Evolutionary conservation across 2,113 vertebrate genomes (phyloP), one percentile per base, ranked within the genome.

Genomic region (Cacatua alba): DNA sequence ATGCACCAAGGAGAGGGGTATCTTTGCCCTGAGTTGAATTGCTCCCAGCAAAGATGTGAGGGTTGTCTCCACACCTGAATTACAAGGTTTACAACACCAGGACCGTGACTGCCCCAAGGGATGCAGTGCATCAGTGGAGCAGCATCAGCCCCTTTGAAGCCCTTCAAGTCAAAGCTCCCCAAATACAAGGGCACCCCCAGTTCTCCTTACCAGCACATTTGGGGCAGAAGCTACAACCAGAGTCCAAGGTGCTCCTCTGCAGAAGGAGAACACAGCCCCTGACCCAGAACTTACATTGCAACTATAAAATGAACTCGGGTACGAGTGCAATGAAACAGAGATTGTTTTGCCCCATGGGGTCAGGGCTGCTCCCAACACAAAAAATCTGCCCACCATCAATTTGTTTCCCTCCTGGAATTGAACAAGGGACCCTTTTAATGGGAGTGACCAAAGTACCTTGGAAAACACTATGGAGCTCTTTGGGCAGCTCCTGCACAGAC

Each of bases 181-280:
- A 77, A 41, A 71, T 3, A 35, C 33, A 18, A 74, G 17, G 2
- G 1, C 3, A 48, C 60, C 59, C 41, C 31, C 18, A 17, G 10
- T 1, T 16, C 39, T 52, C 44, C 3, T 1, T 25, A 46, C 24
- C 44, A 41, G 57, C 8, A 49, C 2, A 0, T 17, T 7, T 3
- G 35, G 9, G 48, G 43, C 53, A 57, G 68, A 37, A 86, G 51
- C 82, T 37, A 17, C 2, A 0, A 81, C 29, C 57, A 10, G 48
- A 57, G 63, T 12, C 64, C 77, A 49, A 48, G 11, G 77, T 77
- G 21, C 37, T 79, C 26, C 53, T 46, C 7, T 11, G 8, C 26
- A 60, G 44, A 8, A 46, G 64, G 31, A n/a, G 17, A 57, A 44
- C 41, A 10, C 63, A 64, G 65, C 8, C 64, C 70, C 63, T 52